Conservation (phyloP, 1,140 invertebrate genomes). For the Orius insidiosus region DNA sequence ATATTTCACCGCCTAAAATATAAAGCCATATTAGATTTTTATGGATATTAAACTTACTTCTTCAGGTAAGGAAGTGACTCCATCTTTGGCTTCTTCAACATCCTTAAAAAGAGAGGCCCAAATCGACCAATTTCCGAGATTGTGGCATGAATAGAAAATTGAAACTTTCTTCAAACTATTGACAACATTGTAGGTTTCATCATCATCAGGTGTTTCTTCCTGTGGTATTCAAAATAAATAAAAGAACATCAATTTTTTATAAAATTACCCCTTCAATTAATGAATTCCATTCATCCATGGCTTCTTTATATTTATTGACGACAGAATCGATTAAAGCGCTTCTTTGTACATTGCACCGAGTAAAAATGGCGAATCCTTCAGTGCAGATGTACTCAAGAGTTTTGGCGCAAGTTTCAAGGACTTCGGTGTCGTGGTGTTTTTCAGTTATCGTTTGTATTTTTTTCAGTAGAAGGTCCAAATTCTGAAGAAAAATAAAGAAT, state of each 20-base stretch:
- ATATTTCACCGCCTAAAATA: slow-evolving; percentile 65
- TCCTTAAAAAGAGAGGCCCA: slow-evolving; percentile 81
- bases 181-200: slow-evolving; percentile 82
- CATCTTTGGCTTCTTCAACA: slow-evolving; percentile 45
- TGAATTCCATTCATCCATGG: slow-evolving; percentile 69
- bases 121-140: slow-evolving; percentile 58
- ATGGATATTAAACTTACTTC: slow-evolving; percentile 32
- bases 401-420: slow-evolving; percentile 83
- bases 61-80: slow-evolving; percentile 32
- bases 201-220: slow-evolving; percentile 81
- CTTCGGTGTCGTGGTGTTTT: slow-evolving; percentile 79
- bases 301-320: slow-evolving; percentile 75
- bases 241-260: no score
- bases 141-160: slow-evolving; percentile 85
- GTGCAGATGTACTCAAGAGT: slow-evolving; percentile 81
- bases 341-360: slow-evolving; percentile 48
- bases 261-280: slow-evolving; percentile 41
- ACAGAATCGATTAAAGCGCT: slow-evolving; percentile 81
- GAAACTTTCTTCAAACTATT: slow-evolving; percentile 83
- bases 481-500: slow-evolving; percentile 26
- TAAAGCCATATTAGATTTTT: no score
- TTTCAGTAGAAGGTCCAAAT: slow-evolving; percentile 59
- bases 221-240: slow-evolving; percentile 23
- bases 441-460: slow-evolving; percentile 70
- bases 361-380: slow-evolving; percentile 76